A percentile compares a stretch with the other conserved stretches of the same genome.
These are phyloP conservation scores for Mystacornis crossleyi DNA, from an alignment of 2,113 vertebrate genomes.

Conservation along the genomic window DNA sequence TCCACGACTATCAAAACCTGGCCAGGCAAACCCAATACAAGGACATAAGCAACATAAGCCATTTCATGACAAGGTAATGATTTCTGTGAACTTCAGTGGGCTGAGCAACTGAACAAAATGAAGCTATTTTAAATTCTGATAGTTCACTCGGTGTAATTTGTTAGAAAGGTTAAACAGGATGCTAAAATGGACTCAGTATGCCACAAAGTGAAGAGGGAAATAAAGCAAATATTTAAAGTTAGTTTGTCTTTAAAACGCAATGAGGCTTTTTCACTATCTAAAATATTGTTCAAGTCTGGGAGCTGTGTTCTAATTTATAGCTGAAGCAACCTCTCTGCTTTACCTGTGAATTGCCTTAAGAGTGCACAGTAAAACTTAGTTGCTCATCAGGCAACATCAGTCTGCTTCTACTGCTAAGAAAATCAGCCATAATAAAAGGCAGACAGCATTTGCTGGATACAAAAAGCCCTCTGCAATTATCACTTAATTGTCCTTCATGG, in stretches of 20 bases:
- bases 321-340: neutral
- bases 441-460: neutral
- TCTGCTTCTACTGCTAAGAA: neutral
- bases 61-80: neutral
- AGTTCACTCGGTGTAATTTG: neutral
- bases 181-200: neutral
- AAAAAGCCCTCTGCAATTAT: constrained; percentile 52
- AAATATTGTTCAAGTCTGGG: neutral
- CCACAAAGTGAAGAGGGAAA: neutral
- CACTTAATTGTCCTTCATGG: constrained; percentile 48
- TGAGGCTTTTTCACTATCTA: fast-evolving
- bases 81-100: neutral
- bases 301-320: neutral
- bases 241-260: neutral
- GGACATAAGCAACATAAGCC: neutral
- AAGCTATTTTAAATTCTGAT: neutral
- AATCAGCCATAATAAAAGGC: neutral
- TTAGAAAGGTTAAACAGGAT: neutral
- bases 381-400: neutral
- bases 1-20: neutral
- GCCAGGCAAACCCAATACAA: neutral
- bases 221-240: neutral
- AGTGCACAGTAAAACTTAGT: neutral
- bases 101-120: neutral
- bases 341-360: neutral